Conservation (phyloP, 2,113 vertebrate species). For the Cyprinodon brontotheroides region DNA sequence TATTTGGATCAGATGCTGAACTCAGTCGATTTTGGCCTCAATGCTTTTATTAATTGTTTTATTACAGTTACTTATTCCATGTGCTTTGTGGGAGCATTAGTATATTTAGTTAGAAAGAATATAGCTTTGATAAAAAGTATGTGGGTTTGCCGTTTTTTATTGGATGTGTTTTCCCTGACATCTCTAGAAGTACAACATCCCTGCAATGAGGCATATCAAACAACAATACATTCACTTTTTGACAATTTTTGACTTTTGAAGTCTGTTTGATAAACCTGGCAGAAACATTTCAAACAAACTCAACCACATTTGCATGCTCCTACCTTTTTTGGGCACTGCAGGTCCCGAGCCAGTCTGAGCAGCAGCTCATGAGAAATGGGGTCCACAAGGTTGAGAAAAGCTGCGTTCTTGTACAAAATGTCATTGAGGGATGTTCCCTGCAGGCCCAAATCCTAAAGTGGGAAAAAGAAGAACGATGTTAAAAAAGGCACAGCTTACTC, state of each 20-base stretch:
- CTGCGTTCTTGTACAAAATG: conserved; percentile 88
- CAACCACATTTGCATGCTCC: conserved; percentile 10
- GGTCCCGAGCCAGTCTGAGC: conserved; percentile 85
- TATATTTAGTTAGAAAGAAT: too few species aligned
- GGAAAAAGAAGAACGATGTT: conserved; percentile 4
- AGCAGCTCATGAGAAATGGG: conserved; percentile 91
- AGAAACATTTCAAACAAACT: not conserved
- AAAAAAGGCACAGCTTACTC: conserved; percentile 2
- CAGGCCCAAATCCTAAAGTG: conserved; percentile 85
- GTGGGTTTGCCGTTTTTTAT: too few species aligned
- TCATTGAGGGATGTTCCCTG: conserved; percentile 88
- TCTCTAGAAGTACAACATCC: too few species aligned
- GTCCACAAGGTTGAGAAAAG: conserved; percentile 91
- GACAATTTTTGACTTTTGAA: not conserved
- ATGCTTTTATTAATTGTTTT: too few species aligned
- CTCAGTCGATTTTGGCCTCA: too few species aligned
- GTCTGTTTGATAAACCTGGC: not conserved
- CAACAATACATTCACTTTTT: not conserved
- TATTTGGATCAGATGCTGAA: too few species aligned
- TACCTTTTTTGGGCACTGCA: conserved; percentile 92
- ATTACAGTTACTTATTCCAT: too few species aligned
- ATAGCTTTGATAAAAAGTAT: too few species aligned
- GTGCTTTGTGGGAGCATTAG: too few species aligned
- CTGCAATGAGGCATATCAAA: too few species aligned
- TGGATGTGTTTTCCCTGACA: too few species aligned